Percentiles rank a stretch among this genome's conserved stretches.
Conservation (phyloP, 1,140 invertebrate genomes). For the Diuraphis noxia region DNA sequence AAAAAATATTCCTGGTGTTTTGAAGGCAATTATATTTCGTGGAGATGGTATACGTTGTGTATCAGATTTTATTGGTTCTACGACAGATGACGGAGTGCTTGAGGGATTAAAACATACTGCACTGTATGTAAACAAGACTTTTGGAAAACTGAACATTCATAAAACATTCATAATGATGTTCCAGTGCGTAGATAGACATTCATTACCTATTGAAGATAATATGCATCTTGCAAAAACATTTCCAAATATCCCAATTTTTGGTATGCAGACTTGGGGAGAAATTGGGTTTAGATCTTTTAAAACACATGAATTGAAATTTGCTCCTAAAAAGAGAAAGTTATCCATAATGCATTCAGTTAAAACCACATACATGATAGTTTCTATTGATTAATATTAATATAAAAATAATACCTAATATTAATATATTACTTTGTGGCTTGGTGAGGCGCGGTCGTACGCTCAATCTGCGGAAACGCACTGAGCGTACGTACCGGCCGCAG, state of each 20-base stretch:
- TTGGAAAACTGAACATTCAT: background rate
- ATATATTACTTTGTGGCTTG: too few species aligned
- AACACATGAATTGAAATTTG: too few species aligned
- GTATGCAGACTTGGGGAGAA: constrained; percentile 29
- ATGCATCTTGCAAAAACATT: background rate
- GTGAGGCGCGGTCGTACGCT: too few species aligned
- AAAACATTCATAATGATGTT: constrained; percentile 30
- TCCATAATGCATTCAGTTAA: constrained; percentile 5
- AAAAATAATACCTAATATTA: background rate
- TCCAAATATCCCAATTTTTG: constrained; percentile 30
- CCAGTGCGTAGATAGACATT: constrained; percentile 31
- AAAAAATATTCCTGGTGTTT: constrained; percentile 9
- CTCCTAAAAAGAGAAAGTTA: background rate
- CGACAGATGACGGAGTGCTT: background rate
- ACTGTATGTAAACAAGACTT: background rate
- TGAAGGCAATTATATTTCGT: constrained; percentile 24
- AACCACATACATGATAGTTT: constrained; percentile 18
- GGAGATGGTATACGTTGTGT: constrained; percentile 20
- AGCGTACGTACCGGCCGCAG: too few species aligned
- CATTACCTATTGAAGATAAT: constrained; percentile 7
- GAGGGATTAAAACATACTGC: background rate
- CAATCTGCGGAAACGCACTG: too few species aligned
- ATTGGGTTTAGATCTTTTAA: constrained; percentile 14
- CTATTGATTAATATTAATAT: background rate
- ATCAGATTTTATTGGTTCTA: background rate